Percentiles rank a stretch among this genome's conserved stretches.
Conservation (phyloP, 1,140 invertebrate species). For the Rhyzopertha dominica region DNA sequence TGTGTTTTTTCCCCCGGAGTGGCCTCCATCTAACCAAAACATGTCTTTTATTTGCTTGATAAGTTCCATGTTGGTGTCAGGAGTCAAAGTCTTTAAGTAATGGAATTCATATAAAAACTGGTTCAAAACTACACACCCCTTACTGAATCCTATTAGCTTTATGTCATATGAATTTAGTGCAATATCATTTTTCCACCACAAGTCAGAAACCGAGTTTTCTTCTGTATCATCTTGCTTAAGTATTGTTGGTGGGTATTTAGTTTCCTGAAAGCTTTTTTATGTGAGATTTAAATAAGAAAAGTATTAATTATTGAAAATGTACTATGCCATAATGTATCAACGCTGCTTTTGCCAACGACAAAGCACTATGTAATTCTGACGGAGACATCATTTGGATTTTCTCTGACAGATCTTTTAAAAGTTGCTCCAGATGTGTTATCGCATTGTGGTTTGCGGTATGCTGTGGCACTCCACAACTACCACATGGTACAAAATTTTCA, state of each 20-base stretch:
- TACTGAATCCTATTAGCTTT: constrained; percentile 79
- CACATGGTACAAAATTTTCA: constrained; percentile 75
- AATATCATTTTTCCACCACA: no score
- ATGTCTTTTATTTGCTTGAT: constrained; percentile 62
- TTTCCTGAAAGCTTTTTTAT: no score
- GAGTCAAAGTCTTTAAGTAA: constrained; percentile 60
- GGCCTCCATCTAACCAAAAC: constrained; percentile 86
- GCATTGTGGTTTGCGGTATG: constrained; percentile 64
- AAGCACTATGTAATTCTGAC: background rate
- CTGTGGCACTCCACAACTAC: constrained; percentile 67
- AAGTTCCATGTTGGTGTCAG: constrained; percentile 47
- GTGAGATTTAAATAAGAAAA: no score
- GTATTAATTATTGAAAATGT: no score
- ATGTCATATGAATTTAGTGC: no score
- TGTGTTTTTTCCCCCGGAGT: constrained; percentile 74
- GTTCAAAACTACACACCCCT: constrained; percentile 88
- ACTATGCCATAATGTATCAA: no score
- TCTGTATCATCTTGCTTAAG: no score
- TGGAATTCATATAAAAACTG: constrained; percentile 83
- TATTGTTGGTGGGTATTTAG: no score
- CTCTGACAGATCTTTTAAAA: constrained; percentile 53
- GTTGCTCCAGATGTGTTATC: constrained; percentile 62
- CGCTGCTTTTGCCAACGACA: no score
- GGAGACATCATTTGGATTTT: constrained; percentile 42
- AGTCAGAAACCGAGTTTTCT: no score